A percentile compares a stretch with the other conserved stretches of the same genome.
Evolutionary conservation across 2,888 invertebrate genomes (phyloP).

Genomic region (Sabatieria punctata): DNA sequence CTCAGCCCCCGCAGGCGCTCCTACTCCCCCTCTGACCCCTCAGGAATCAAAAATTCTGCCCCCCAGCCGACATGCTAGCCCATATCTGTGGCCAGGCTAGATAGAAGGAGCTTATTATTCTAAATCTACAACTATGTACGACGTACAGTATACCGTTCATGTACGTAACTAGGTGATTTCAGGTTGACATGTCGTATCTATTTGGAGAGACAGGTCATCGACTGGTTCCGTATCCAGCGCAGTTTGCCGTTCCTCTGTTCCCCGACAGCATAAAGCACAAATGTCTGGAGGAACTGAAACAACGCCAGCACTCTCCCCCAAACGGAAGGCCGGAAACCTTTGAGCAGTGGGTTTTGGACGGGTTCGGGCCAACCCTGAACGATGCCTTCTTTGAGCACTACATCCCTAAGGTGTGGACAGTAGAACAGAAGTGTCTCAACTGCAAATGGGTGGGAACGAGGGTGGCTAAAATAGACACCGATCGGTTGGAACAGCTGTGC

Average conservation of each 20-base stretch:
- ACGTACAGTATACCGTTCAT: no score
- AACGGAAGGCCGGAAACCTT: slow-evolving; percentile 18
- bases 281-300: slow-evolving; percentile 23
- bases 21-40: no score
- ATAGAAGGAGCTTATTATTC: no score
- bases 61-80: no score
- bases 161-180: no score
- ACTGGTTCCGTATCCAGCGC: slow-evolving; percentile 28
- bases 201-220: slow-evolving; percentile 23
- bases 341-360: slow-evolving; percentile 26
- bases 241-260: slow-evolving; percentile 28
- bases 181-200: slow-evolving; percentile 26
- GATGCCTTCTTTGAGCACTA: slow-evolving; percentile 28
- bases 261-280: slow-evolving; percentile 21
- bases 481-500: slow-evolving; percentile 26
- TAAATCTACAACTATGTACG: no score
- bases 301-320: slow-evolving; percentile 19
- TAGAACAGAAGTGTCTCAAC: slow-evolving; percentile 26
- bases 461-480: slow-evolving; percentile 25
- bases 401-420: slow-evolving; percentile 30
- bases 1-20: no score
- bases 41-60: no score
- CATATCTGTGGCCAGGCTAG: no score
- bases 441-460: slow-evolving; percentile 23
- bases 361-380: slow-evolving; percentile 27